These are phyloP conservation scores for Apis cerana DNA, from an alignment of 1,140 invertebrate species.

Conservation along the genomic window DNA sequence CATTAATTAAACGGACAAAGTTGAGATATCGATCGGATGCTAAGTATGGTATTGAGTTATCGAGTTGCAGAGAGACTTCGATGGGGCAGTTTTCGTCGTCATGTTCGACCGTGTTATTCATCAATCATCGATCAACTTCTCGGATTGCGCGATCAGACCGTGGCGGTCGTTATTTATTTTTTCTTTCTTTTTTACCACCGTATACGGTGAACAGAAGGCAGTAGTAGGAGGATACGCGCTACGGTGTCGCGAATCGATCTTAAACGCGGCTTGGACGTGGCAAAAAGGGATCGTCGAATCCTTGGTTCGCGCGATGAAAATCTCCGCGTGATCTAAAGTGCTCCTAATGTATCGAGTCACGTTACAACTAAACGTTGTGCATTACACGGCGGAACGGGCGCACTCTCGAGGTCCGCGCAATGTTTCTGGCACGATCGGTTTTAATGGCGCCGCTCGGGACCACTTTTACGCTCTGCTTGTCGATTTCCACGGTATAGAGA, in stretches of 20 bases:
- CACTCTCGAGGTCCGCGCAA: neutral
- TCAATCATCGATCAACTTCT: neutral
- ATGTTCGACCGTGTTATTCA: constrained; percentile 1
- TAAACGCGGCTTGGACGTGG: neutral
- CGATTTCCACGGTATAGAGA: neutral
- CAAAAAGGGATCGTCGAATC: neutral
- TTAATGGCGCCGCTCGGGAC: constrained; percentile 19
- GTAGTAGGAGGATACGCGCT: too few relatives aligned
- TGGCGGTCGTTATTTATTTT: neutral
- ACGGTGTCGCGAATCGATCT: constrained; percentile 26
- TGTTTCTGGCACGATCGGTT: constrained; percentile 9
- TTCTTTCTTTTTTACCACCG: too few relatives aligned
- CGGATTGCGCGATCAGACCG: too few relatives aligned
- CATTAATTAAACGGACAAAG: neutral
- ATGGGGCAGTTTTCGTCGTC: neutral
- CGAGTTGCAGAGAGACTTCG: neutral
- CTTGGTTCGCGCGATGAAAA: neutral
- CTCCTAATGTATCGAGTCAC: constrained; percentile 10
- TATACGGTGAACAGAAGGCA: too few relatives aligned
- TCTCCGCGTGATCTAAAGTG: constrained; percentile 18
- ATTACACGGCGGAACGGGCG: neutral
- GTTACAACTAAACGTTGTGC: neutral
- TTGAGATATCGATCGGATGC: neutral
- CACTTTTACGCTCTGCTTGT: neutral
- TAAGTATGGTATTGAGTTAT: constrained; percentile 1